Base-by-base conservation (phyloP, 1,140 invertebrate species). In the Drosophila sechellia region DNA sequence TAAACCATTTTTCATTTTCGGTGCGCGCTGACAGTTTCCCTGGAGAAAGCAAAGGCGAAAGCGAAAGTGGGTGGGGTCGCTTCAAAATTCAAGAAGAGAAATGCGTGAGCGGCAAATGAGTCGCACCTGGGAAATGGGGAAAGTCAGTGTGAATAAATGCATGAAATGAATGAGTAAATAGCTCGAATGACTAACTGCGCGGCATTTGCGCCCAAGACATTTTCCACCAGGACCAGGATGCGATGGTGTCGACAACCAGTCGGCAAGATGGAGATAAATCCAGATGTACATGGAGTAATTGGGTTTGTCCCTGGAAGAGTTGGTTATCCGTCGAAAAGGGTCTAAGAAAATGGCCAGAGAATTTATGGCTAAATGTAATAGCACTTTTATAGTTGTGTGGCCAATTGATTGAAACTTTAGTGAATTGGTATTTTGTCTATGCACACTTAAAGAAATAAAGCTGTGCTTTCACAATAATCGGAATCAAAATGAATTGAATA, bases 141-240 rank as follows among this genome's bases (percentile, higher is more conserved):
- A 76, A 69, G 77, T 81, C 78, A 81, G 75, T 85, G 81, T 85
- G 83, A 86, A 85, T 85, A 85, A 87, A 86, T 86, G 74, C 78
- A 86, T 86, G 81, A 86, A 86, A 86, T 86, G 81, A 86, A 86
- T 86, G 74, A 86, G 74, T 86, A 86, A 85, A 85, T 85, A 85
- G 76, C 81, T 70, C 55, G 68, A 85, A 85, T 81, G 83, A 85
- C 81, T 86, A 86, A 85, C 81, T 71, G 81, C 69, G 73, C 46
- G 68, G 64, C 77, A 81, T 77, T 79, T 71, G 73, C 66, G 25
- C 57, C 35, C 50, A 61, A 73, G 57, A 54, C 69, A 63, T 40
- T 55, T 55, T 43, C 49, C 48, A 5, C 11, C 15, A 69, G 17
- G 64, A 70, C 50, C 31, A 8, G 8, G 64, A 55, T 69, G 64